Evolutionary conservation across 2,797 vertebrate genomes (phyloP).

Genomic region (Phoebastria nigripes): DNA sequence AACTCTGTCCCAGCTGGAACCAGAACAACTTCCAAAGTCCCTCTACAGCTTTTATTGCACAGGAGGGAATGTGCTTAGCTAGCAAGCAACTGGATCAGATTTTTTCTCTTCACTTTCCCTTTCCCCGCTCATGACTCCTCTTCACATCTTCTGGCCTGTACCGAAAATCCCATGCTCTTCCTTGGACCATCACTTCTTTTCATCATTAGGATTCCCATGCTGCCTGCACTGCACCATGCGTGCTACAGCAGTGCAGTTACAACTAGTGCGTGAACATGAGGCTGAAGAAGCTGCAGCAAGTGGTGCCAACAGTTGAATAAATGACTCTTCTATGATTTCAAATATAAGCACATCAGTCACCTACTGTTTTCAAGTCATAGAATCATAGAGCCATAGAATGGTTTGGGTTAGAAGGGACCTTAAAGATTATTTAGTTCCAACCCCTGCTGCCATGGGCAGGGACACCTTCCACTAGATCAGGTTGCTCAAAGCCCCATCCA

Average conservation of each 20-base stretch:
- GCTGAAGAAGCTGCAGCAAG: not conserved
- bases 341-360: not conserved
- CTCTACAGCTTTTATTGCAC: not conserved
- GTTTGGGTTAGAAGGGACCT: not conserved
- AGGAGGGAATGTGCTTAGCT: not conserved
- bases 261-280: not conserved
- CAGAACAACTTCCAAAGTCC: not conserved
- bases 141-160: not conserved
- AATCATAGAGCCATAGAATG: not conserved
- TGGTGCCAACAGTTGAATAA: not conserved
- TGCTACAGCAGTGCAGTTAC: not conserved
- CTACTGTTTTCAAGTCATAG: not conserved
- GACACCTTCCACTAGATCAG: not conserved
- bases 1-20: too few species aligned
- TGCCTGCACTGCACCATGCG: not conserved
- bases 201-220: not conserved
- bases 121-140: not conserved
- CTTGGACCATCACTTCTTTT: not conserved
- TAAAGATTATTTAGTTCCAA: not conserved
- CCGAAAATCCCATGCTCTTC: not conserved
- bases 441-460: not conserved
- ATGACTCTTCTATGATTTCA: not conserved
- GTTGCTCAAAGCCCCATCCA: not conserved
- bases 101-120: not conserved
- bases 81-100: not conserved